A percentile compares a stretch with the other conserved stretches of the same genome.
phyloP scores from a whole-genome alignment of 2,888 invertebrate genomes.

The Stenurella melanura region DNA sequence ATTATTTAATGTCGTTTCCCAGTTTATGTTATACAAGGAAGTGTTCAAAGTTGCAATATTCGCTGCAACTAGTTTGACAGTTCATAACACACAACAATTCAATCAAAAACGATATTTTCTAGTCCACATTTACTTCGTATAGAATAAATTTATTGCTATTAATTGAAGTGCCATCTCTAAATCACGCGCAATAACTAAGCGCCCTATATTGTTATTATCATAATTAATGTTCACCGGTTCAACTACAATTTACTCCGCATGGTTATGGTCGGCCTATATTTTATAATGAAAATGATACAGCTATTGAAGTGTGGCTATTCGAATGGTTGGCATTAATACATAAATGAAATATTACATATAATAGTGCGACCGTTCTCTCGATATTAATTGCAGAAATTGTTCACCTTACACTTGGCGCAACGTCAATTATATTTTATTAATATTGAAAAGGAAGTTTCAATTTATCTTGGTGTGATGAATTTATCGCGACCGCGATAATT shows the following conservation, averaged over 20 bases:
- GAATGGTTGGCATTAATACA: constrained; percentile 10
- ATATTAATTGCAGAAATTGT: constrained; percentile 41
- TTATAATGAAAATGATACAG: constrained; percentile 16
- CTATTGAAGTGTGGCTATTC: constrained; percentile 14
- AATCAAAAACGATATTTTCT: background rate
- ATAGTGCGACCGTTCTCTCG: constrained; percentile 19
- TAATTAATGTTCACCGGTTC: background rate
- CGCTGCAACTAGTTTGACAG: too few relatives aligned
- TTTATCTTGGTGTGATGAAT: constrained; percentile 44
- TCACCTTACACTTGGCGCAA: constrained; percentile 37
- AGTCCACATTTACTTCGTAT: background rate
- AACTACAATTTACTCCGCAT: constrained; percentile 9
- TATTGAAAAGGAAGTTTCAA: constrained; percentile 56
- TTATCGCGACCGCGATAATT: constrained; percentile 29
- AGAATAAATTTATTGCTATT: background rate
- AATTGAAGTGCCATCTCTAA: background rate
- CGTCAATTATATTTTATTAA: constrained; percentile 52
- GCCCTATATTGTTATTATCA: constrained; percentile 1
- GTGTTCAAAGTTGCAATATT: too few relatives aligned
- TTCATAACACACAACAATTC: too few relatives aligned
- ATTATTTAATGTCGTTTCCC: too few relatives aligned
- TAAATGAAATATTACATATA: constrained; percentile 26
- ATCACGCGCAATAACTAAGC: background rate
- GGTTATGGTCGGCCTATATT: constrained; percentile 19
- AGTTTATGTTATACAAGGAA: too few relatives aligned